Base-by-base conservation (phyloP, 1,140 invertebrate species). In the Lordiphosa mommai region DNA sequence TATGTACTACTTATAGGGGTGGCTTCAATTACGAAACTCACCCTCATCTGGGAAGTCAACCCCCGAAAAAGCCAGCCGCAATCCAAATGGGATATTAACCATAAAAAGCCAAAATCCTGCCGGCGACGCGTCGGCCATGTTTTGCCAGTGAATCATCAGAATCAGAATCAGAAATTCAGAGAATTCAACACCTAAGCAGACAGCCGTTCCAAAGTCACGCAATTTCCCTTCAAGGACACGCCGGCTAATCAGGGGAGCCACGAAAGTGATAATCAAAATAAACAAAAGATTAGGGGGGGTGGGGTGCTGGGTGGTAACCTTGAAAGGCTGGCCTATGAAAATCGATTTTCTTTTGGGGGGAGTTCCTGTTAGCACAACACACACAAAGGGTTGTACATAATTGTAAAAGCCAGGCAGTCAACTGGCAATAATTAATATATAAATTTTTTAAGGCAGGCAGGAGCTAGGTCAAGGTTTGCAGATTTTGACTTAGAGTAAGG, bases 201-300 rank as follows among this genome's bases (percentile, higher is more conserved):
- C 52, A 63, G 27, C 29, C 17, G n/a, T 9, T 10, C 17, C 23
- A 38, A 34, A 38, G 44, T 33, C 60, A 43, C 50, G 43, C 61
- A 41, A 51, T 43, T 7, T 34, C 27, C 29, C 77, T 71, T 84
- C 66, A 82, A 82, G 76, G 76, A 76, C 76, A 61, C 38, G 30
- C 29, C 34, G 66, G 61, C 63, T 79, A 77, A 77, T 77, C 63
- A 72, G 58, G 49, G 58, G 46, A 20, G 14, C 33, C 37, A 58
- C 77, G 72, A 82, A 84, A 64, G 64, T 59, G 72, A 84, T 82
- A 84, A 82, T 84, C 77, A 82, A 82, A 82, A 82, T 84, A 82
- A 82, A 84, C 72, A 76, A 40, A 23, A 82, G 61, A 73, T 80
- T 74, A 76, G 34, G 74, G 48, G 51, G 12, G 43, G 41, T 41